Evolutionary conservation across 2,113 vertebrate genomes (phyloP).

Genomic region (Podarcis cretensis): DNA sequence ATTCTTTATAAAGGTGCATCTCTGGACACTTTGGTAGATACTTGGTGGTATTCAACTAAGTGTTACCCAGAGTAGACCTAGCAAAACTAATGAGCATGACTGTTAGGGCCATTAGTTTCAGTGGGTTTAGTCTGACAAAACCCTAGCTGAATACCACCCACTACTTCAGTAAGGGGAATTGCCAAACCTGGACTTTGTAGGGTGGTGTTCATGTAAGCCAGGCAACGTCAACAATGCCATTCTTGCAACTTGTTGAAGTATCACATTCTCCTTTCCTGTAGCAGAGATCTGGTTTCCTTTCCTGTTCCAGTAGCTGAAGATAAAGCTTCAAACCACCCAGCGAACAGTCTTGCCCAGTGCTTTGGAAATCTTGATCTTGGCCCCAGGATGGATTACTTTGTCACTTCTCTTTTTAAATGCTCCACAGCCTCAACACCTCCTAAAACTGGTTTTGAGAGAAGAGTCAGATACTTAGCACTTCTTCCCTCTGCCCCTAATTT

Average conservation of each 20-base stretch:
- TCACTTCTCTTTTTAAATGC: neutral
- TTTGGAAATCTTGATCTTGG: neutral
- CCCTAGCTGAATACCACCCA: no score
- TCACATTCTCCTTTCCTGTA: neutral
- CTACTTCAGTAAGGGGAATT: neutral
- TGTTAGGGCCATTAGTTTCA: no score
- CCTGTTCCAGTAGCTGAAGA: neutral
- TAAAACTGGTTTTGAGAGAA: neutral
- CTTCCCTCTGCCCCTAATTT: no score
- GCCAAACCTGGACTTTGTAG: neutral
- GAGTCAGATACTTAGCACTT: neutral
- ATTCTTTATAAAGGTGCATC: conserved; percentile 5
- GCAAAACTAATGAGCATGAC: no score
- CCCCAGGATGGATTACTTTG: neutral
- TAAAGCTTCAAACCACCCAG: neutral
- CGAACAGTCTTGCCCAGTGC: neutral
- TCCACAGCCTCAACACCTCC: neutral
- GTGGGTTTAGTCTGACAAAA: no score
- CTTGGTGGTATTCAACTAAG: no score
- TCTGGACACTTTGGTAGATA: neutral
- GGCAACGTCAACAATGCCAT: neutral
- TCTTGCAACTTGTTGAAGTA: neutral
- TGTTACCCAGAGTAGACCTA: no score
- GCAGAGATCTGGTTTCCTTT: neutral
- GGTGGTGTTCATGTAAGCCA: neutral